These are phyloP conservation scores for Danio aesculapii DNA, from an alignment of 2,797 vertebrate species.

Conservation along the genomic window DNA sequence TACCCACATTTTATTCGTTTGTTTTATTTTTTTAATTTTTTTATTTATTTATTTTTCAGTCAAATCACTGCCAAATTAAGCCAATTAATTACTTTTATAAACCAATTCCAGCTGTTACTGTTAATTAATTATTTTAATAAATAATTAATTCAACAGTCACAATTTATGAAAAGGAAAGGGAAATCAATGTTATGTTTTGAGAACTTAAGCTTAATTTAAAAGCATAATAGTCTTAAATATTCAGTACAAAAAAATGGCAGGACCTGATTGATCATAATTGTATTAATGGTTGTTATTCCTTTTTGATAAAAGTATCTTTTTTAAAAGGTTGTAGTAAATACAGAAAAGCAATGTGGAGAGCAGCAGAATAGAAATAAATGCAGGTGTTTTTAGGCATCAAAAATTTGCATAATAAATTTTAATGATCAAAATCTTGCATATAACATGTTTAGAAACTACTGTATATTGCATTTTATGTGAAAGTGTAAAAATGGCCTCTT, in stretches of 20 bases:
- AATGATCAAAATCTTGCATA: not conserved
- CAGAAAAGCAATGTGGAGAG: not conserved
- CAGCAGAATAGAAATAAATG: not conserved
- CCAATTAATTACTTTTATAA: not conserved
- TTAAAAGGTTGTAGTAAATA: no score
- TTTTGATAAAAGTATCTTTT: not conserved
- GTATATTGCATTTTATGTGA: not conserved
- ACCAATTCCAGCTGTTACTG: not conserved
- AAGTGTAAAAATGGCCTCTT: not conserved
- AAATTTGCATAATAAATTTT: not conserved
- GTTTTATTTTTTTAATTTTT: not conserved
- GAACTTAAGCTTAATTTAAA: no score
- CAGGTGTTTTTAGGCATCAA: not conserved
- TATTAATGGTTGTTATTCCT: not conserved
- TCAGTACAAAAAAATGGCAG: not conserved
- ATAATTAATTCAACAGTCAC: not conserved
- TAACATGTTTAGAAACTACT: not conserved
- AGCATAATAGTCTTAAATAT: not conserved
- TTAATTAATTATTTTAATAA: not conserved
- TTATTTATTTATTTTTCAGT: not conserved
- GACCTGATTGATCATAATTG: not conserved
- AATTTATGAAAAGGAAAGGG: not conserved
- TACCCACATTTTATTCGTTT: not conserved
- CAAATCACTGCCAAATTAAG: not conserved
- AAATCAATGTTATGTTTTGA: not conserved